These are phyloP conservation scores for Tonatia bakeri DNA, from an alignment of 2,113 vertebrate species.

Conservation along the genomic window DNA sequence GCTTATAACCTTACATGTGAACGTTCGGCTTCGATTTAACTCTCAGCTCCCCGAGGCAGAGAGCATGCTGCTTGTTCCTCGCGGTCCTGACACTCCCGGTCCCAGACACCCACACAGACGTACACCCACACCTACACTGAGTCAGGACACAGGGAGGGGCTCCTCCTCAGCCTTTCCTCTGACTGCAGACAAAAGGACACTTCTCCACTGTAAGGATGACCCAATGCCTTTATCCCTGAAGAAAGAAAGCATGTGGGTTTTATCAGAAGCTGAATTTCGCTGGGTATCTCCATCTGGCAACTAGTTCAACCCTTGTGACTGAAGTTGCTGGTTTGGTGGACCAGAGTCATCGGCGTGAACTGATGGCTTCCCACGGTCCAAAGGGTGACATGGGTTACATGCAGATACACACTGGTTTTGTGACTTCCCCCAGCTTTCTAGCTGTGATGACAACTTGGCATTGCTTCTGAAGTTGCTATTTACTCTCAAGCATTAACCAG, in stretches of 20 bases:
- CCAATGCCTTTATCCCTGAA: not conserved
- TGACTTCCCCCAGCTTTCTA: not conserved
- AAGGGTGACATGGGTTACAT: not conserved
- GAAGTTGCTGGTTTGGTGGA: not conserved
- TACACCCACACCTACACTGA: not conserved
- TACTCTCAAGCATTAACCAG: not conserved
- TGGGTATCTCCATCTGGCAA: not conserved
- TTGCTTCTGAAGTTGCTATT: not conserved
- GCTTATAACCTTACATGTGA: not conserved
- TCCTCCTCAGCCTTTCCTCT: not conserved
- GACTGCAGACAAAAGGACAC: not conserved
- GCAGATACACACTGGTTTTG: not conserved
- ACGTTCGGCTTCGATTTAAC: not conserved
- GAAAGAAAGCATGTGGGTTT: not conserved
- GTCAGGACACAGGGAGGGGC: not conserved
- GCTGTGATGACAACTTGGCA: not conserved
- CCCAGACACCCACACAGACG: not conserved
- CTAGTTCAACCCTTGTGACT: not conserved
- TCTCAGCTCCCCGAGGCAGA: not conserved
- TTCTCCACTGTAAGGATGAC: not conserved
- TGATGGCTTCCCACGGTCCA: not conserved
- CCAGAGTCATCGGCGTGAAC: not conserved
- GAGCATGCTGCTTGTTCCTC: not conserved
- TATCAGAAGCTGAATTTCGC: not conserved
- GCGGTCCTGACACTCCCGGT: fast-evolving